Percentiles rank a stretch among this genome's conserved stretches.
Conservation (phyloP, 1,140 invertebrate species). For the Caenorhabditis elegans region WBcel235 BX284605.5:7826501-7827000, state of each 20-base stretch:
- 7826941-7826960: neutral
- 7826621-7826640: neutral
- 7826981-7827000: neutral
- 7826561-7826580: neutral
- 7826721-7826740: neutral
- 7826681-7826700: neutral
- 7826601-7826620: neutral
- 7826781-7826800: too few species aligned
- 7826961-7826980: neutral
- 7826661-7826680: neutral
- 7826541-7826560: too few species aligned
- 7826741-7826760: too few species aligned
- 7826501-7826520: neutral
- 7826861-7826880: neutral
- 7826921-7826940: neutral
- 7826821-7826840: too few species aligned
- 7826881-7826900: neutral
- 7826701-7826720: neutral
- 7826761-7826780: neutral
- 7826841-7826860: conserved; percentile 25
- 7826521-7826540: conserved; percentile 6
- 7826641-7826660: neutral
- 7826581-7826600: conserved; percentile 13
- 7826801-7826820: neutral
- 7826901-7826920: neutral